Percentiles rank a stretch among this genome's conserved stretches.
Conservation (phyloP, 2,888 invertebrate species). For the Cantharis rustica region DNA sequence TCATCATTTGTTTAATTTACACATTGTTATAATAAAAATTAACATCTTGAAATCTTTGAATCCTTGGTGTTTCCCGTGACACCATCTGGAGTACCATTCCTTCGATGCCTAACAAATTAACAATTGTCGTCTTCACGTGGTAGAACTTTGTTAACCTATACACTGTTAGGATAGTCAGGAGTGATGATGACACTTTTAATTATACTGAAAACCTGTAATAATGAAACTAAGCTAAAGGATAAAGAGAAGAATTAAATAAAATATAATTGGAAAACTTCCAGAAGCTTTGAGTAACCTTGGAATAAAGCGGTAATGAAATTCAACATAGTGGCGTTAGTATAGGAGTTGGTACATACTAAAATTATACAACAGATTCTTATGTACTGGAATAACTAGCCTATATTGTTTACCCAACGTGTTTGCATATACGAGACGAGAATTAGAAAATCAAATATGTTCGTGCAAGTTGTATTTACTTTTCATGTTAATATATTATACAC, state of each 20-base stretch:
- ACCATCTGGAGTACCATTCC: too few species aligned
- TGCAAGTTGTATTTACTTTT: constrained; percentile 18
- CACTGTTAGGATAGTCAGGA: too few species aligned
- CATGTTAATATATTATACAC: neutral
- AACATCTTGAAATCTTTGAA: too few species aligned
- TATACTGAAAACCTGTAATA: too few species aligned
- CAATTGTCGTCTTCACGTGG: too few species aligned
- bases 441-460: constrained; percentile 27
- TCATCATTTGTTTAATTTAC: too few species aligned
- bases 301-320: neutral
- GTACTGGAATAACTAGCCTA: constrained; percentile 15
- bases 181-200: too few species aligned
- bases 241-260: neutral
- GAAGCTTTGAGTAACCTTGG: neutral
- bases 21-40: too few species aligned
- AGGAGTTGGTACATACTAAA: neutral
- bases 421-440: constrained; percentile 24
- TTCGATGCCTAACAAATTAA: too few species aligned
- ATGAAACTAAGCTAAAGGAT: neutral
- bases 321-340: neutral
- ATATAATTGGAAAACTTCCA: neutral
- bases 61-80: too few species aligned
- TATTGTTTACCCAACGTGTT: constrained; percentile 25
- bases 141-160: too few species aligned
- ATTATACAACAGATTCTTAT: constrained; percentile 14